Percentiles rank a stretch among this genome's conserved stretches.
phyloP scores from a whole-genome alignment of 1,140 invertebrate species.

The Platyscapa corneri region DNA sequence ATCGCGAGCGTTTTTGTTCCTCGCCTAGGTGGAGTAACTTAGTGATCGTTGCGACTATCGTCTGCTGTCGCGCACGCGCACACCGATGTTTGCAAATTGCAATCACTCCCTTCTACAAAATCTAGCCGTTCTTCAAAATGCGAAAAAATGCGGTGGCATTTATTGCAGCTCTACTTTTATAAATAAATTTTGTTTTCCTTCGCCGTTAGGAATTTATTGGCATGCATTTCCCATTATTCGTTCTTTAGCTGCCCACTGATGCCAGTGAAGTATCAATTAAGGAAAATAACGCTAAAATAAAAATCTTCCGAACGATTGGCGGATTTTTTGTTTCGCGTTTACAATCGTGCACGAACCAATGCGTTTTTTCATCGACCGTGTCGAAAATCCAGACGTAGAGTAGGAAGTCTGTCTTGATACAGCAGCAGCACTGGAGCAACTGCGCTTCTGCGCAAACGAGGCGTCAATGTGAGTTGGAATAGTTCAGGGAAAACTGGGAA shows the following conservation, averaged over 20 bases:
- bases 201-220: no score
- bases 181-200: no score
- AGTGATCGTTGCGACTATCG: conserved; percentile 5
- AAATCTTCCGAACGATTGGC: no score
- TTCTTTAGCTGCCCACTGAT: no score
- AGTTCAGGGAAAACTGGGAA: background rate
- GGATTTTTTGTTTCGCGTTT: no score
- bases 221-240: no score
- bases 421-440: conserved; percentile 3
- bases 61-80: conserved; percentile 37
- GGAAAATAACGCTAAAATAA: no score
- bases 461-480: background rate
- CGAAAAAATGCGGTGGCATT: no score
- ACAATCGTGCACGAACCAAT: background rate
- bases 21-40: conserved; percentile 10
- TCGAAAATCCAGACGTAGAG: conserved; percentile 31
- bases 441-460: conserved; percentile 43
- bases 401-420: background rate
- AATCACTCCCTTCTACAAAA: background rate
- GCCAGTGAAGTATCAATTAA: no score
- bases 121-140: no score
- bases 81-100: background rate
- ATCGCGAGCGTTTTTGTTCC: background rate
- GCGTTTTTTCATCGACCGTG: conserved; percentile 40
- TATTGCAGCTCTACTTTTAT: no score